Conservation (phyloP, 2,888 invertebrate genomes). For the Andricus quercusramuli region DNA sequence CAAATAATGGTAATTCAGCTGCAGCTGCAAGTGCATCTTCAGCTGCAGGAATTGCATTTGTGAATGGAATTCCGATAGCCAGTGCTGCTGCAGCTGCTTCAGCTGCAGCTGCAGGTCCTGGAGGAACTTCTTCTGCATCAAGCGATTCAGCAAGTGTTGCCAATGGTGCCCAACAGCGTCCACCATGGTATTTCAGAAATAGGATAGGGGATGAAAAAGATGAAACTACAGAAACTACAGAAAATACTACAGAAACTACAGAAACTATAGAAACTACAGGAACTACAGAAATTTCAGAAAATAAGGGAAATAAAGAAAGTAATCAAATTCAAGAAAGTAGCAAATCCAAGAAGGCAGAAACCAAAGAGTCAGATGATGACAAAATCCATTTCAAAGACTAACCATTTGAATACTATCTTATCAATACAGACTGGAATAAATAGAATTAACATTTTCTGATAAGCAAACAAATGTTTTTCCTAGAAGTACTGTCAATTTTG, state of each 20-base stretch:
- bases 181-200: neutral
- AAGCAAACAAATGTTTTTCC: neutral
- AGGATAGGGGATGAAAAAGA: neutral
- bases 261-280: neutral
- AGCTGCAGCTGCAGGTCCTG: slow-evolving; percentile 44
- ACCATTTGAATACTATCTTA: neutral
- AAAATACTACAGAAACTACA: neutral
- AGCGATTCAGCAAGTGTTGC: neutral
- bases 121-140: slow-evolving; percentile 1
- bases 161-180: neutral
- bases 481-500: too few species aligned
- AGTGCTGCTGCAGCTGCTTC: slow-evolving; percentile 55
- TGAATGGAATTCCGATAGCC: slow-evolving; percentile 53
- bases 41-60: slow-evolving; percentile 49
- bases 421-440: neutral
- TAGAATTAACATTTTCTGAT: neutral
- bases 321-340: neutral
- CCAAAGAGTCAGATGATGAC: slow-evolving; percentile 7
- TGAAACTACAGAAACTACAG: neutral
- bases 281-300: neutral
- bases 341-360: neutral
- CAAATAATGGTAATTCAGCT: slow-evolving; percentile 38
- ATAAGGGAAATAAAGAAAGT: neutral
- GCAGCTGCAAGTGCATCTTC: slow-evolving; percentile 52
- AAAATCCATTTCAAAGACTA: neutral